phyloP scores from a whole-genome alignment of 1,140 invertebrate genomes.

The Coelopa frigida region DNA sequence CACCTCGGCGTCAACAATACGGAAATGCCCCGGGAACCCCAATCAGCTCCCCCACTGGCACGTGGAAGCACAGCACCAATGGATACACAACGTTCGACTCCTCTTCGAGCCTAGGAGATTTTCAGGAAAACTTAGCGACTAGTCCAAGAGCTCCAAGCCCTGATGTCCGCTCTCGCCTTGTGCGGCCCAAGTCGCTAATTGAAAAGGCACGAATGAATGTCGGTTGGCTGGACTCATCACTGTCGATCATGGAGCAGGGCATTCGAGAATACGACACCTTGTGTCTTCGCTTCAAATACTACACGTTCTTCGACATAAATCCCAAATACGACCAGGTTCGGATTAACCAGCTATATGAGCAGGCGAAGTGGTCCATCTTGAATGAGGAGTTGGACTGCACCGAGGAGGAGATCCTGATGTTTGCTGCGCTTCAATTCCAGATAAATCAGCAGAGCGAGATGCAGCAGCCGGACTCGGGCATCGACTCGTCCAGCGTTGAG shows the following conservation, averaged over 20 bases:
- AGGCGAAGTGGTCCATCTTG: slow-evolving; percentile 95
- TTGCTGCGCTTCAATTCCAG: slow-evolving; percentile 96
- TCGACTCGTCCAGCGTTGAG: slow-evolving; percentile 37
- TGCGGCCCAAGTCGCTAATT: slow-evolving; percentile 84
- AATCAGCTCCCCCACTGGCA: slow-evolving; percentile 56
- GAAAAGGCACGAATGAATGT: slow-evolving; percentile 96
- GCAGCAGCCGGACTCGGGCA: slow-evolving; percentile 55
- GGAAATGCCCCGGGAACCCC: slow-evolving; percentile 54
- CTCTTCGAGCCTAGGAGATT: slow-evolving; percentile 54
- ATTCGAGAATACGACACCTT: slow-evolving; percentile 89
- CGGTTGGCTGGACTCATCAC: slow-evolving; percentile 94
- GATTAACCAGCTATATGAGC: slow-evolving; percentile 99
- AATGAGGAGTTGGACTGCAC: slow-evolving; percentile 98
- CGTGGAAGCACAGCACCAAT: slow-evolving; percentile 36
- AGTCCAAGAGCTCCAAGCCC: slow-evolving; percentile 68
- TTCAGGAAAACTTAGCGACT: slow-evolving; percentile 70
- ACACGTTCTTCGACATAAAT: slow-evolving; percentile 90
- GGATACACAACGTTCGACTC: slow-evolving; percentile 39
- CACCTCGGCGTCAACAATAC: slow-evolving; percentile 61
- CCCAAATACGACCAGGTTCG: slow-evolving; percentile 89
- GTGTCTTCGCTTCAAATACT: slow-evolving; percentile 81
- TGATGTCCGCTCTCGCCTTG: slow-evolving; percentile 66
- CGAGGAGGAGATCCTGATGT: slow-evolving; percentile 98
- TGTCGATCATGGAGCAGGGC: slow-evolving; percentile 98
- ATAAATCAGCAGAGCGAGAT: slow-evolving; percentile 78